These are phyloP conservation scores for Hyppa rectilinea DNA, from an alignment of 2,888 invertebrate species.

Conservation along the genomic window DNA sequence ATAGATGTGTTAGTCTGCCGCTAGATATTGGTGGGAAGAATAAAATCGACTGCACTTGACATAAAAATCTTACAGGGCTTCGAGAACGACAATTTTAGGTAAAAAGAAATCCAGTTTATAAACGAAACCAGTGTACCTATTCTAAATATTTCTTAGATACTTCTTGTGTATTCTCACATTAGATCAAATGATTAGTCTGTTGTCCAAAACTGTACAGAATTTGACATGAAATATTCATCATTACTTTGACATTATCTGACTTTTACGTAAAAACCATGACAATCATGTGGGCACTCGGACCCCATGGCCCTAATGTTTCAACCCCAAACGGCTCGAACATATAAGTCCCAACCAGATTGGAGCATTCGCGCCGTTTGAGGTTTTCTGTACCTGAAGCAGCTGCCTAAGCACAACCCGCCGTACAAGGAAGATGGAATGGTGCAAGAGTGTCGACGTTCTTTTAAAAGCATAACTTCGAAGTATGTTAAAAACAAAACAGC, in stretches of 20 bases:
- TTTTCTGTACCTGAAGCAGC: no score
- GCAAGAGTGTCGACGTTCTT: no score
- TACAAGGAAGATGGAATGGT: no score
- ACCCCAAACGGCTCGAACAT: no score
- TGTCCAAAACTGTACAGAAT: not conserved
- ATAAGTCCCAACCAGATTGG: no score
- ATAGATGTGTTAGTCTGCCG: conserved; percentile 1
- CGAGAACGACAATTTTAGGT: not conserved
- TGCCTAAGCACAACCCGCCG: no score
- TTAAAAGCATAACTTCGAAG: not conserved
- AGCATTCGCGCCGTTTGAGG: no score
- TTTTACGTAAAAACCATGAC: not conserved
- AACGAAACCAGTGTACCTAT: not conserved
- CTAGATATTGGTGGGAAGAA: not conserved
- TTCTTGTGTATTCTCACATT: not conserved
- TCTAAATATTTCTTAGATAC: not conserved
- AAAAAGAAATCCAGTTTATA: not conserved
- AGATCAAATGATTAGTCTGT: not conserved
- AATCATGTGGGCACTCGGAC: no score
- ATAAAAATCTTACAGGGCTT: not conserved
- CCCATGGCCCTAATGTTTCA: no score
- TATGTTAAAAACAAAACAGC: not conserved
- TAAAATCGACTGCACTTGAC: not conserved
- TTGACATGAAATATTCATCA: not conserved
- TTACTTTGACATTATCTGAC: not conserved